Percentiles rank a stretch among this genome's conserved stretches.
Conservation (phyloP, 2,888 invertebrate genomes). For the Trachelus stipa region DNA sequence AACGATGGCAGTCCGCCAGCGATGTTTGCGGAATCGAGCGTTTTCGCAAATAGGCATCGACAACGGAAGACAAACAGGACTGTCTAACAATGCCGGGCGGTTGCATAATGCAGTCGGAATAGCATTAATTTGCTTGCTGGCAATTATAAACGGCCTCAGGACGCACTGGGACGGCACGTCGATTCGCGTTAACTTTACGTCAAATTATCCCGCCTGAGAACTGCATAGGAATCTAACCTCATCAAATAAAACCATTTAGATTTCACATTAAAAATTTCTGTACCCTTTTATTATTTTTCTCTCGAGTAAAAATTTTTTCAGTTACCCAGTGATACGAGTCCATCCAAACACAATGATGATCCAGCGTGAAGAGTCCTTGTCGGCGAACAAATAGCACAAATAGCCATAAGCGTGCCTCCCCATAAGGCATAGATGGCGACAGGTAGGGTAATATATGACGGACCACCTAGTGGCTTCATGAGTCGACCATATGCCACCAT, state of each 20-base stretch:
- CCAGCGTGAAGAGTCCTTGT: neutral
- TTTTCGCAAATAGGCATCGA: neutral
- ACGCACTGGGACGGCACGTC: neutral
- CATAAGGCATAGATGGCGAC: slow-evolving; percentile 55
- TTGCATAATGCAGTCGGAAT: neutral
- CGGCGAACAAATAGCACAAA: slow-evolving; percentile 49
- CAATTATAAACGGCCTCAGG: neutral
- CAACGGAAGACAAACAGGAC: neutral
- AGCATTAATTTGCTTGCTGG: neutral
- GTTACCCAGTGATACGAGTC: neutral
- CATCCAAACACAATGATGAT: neutral
- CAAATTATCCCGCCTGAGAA: neutral
- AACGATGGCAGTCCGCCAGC: neutral
- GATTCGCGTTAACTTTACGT: neutral
- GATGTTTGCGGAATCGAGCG: neutral
- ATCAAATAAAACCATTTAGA: neutral
- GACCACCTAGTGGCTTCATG: slow-evolving; percentile 66
- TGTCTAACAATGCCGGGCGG: neutral
- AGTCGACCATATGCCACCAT: slow-evolving; percentile 65
- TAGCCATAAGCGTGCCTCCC: slow-evolving; percentile 46
- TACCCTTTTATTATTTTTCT: neutral
- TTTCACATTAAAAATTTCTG: neutral
- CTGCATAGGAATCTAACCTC: neutral
- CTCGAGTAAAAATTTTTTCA: neutral
- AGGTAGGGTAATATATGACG: slow-evolving; percentile 64